phyloP scores from a whole-genome alignment of 1,140 invertebrate genomes.

The Holotrichia oblita region DNA sequence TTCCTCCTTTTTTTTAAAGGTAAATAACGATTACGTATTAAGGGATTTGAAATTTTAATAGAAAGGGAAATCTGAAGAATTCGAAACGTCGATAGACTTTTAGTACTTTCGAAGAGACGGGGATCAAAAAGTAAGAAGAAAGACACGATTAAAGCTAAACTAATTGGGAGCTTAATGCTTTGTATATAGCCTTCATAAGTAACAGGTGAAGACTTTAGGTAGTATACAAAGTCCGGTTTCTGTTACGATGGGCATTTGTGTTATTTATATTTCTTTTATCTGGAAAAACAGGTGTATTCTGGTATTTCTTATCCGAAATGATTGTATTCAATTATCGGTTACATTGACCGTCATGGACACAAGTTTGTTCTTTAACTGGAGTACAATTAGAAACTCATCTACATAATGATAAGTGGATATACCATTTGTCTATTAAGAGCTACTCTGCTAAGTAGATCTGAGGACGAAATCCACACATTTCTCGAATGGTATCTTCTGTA shows the following conservation, averaged over 20 bases:
- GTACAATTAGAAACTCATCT: too few species aligned
- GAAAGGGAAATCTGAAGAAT: not conserved
- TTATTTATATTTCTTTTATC: not conserved
- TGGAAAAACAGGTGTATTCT: not conserved
- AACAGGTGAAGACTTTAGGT: not conserved
- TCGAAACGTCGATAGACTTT: too few species aligned
- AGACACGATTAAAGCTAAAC: not conserved
- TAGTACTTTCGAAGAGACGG: too few species aligned
- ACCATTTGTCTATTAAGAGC: too few species aligned
- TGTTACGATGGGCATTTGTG: not conserved
- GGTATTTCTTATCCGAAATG: not conserved
- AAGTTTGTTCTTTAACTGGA: too few species aligned
- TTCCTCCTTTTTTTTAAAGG: too few species aligned
- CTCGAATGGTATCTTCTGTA: too few species aligned
- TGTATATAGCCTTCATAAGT: not conserved
- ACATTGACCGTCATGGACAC: too few species aligned
- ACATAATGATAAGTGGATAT: too few species aligned
- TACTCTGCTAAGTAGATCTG: too few species aligned
- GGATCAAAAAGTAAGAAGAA: not conserved
- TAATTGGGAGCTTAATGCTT: not conserved
- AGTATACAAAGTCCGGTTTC: not conserved
- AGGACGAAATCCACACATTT: too few species aligned
- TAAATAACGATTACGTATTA: conserved; percentile 14
- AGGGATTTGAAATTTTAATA: conserved; percentile 8
- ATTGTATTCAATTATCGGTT: not conserved